Percentiles rank a stretch among this genome's conserved stretches.
Evolutionary conservation across 2,888 invertebrate genomes (phyloP).

Genomic region (Gymnoscelis rufifasciata): DNA sequence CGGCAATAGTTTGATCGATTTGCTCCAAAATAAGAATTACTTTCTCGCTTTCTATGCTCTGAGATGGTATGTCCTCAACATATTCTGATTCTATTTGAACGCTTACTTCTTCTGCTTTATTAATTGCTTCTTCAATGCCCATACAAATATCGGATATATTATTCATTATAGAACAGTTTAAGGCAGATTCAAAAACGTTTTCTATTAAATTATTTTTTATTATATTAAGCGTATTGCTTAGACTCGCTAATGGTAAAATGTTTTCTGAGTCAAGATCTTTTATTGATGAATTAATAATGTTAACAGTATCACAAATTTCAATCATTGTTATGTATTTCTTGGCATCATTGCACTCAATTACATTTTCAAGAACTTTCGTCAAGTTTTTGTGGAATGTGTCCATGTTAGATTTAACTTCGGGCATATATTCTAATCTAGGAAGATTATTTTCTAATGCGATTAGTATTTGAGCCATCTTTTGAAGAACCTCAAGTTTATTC

Average conservation of each 20-base stretch:
- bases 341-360: constrained; percentile 72
- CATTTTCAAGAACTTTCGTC: constrained; percentile 77
- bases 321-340: constrained; percentile 59
- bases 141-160: constrained; percentile 51
- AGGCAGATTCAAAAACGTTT: constrained; percentile 53
- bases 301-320: constrained; percentile 62
- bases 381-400: constrained; percentile 69
- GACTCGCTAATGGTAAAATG: constrained; percentile 49
- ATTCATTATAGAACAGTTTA: constrained; percentile 52
- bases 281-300: constrained; percentile 54
- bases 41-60: constrained; percentile 35
- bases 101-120: constrained; percentile 53
- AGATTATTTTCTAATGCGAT: constrained; percentile 65
- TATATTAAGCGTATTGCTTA: constrained; percentile 56
- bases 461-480: constrained; percentile 69
- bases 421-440: constrained; percentile 46
- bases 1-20: constrained; percentile 57
- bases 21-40: constrained; percentile 51
- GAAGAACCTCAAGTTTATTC: constrained; percentile 63
- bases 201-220: constrained; percentile 52
- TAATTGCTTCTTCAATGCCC: constrained; percentile 53
- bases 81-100: constrained; percentile 52
- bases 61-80: constrained; percentile 40
- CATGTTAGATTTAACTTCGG: constrained; percentile 51
- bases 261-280: constrained; percentile 50